Conservation (phyloP, 2,797 vertebrate genomes). For the Pangasius mekongensis region DNA sequence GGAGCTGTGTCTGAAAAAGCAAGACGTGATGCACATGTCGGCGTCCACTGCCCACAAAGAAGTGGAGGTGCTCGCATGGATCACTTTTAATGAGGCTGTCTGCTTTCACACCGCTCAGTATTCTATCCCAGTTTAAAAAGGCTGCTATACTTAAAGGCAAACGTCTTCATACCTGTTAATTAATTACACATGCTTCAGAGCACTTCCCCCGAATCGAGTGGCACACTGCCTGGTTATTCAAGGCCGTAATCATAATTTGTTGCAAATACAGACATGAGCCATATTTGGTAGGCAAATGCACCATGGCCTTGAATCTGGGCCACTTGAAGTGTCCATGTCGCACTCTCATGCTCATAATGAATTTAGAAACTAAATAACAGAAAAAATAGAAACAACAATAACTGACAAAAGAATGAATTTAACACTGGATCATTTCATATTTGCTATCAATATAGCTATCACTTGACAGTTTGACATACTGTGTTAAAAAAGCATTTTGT, state of each 20-base stretch:
- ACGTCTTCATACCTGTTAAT: slow-evolving; percentile 44
- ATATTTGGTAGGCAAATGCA: slow-evolving; percentile 37
- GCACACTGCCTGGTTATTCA: slow-evolving; percentile 41
- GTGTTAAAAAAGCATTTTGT: neutral
- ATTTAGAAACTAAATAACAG: neutral
- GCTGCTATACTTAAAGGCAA: slow-evolving; percentile 33
- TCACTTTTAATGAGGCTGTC: slow-evolving; percentile 56
- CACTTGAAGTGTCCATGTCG: slow-evolving; percentile 31
- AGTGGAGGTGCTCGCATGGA: slow-evolving; percentile 34
- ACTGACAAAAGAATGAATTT: neutral
- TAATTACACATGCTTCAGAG: slow-evolving; percentile 43
- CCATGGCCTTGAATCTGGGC: slow-evolving; percentile 25
- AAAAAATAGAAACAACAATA: neutral
- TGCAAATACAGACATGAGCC: slow-evolving; percentile 40
- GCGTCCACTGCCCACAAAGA: slow-evolving; percentile 46
- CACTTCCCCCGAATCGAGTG: slow-evolving; percentile 30
- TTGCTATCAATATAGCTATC: slow-evolving; percentile 1
- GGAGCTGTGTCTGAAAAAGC: slow-evolving; percentile 45
- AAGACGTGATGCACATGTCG: slow-evolving; percentile 45
- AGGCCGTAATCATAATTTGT: slow-evolving; percentile 50
- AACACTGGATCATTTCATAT: slow-evolving; percentile 12
- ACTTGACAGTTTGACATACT: neutral
- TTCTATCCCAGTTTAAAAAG: slow-evolving; percentile 37
- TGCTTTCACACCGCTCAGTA: slow-evolving; percentile 15
- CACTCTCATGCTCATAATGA: slow-evolving; percentile 7